Evolutionary conservation across 2,113 vertebrate genomes (phyloP), one percentile per base, ranked within the genome.

Genomic region (Sterrhoptilus dennistouni): DNA sequence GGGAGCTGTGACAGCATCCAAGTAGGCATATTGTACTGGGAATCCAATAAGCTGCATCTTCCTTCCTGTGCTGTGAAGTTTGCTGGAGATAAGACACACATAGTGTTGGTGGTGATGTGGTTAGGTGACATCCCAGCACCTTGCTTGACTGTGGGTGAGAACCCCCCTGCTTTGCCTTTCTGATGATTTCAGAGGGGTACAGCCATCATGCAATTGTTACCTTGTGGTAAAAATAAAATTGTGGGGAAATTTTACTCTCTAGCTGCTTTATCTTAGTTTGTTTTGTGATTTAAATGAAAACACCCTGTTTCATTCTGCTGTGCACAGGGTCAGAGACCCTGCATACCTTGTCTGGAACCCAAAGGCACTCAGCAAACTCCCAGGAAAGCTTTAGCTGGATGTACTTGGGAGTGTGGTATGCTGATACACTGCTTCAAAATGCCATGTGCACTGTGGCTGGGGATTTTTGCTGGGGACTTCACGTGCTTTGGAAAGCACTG

Each of bases 101-200:
- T 0, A 36, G 21, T 1, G 4, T 29, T 74, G 2, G 0, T 52
- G 52, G 63, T 71, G 84, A 40, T 12, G 0, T 9, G 29, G 52
- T 60, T 56, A n/a, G 54, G 68, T 83, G 64, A 50, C 75, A 21
- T 93, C 23, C n/a, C 12, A 59, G 81, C 36, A 60, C 64, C 14
- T 74, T 0, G 0, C 28, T 77, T 38, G 53, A 18, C 29, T 74
- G 63, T 45, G 59, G 28, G 27, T 42, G 47, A 86, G 40, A 94
- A 56, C 70, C 27, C 40, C 17, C 49, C 74, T 49, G 44, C 49
- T 71, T 87, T 82, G 25, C 38, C 29, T 54, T 28, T 49, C 45
- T 19, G 42, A 5, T 1, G 6, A 54, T 40, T 89, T 95, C 44
- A 15, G n/a, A 28, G 42, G 1, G 17, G 12, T 53, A 6, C 33